Conservation (phyloP, 2,797 vertebrate genomes). For the Aplochiton taeniatus region DNA sequence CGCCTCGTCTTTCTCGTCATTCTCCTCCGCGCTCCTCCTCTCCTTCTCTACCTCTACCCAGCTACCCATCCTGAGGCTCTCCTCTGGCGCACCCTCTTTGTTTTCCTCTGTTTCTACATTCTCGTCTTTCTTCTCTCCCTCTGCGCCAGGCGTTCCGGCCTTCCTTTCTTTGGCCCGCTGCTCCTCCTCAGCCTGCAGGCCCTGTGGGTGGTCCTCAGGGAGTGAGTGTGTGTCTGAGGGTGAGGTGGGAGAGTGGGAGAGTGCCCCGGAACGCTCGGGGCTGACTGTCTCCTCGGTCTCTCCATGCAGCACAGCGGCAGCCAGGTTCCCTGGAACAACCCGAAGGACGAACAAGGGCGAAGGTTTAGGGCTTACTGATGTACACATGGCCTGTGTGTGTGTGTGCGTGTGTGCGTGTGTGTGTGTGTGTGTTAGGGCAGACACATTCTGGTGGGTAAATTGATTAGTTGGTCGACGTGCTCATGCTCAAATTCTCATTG, state of each 20-base stretch:
- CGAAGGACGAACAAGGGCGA: constrained; percentile 6
- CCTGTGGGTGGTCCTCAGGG: neutral
- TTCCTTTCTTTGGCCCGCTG: constrained; percentile 17
- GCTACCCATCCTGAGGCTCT: neutral
- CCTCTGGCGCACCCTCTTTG: neutral
- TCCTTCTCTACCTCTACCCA: neutral
- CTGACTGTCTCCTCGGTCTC: constrained; percentile 45
- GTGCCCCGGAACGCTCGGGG: constrained; percentile 10
- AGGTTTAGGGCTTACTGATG: neutral
- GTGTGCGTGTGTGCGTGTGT: constrained; percentile 11
- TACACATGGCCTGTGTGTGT: neutral
- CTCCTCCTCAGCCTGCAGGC: neutral
- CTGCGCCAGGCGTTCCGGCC: constrained; percentile 4
- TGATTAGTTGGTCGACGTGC: too few relatives aligned
- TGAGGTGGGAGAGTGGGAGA: constrained; percentile 8
- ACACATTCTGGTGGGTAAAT: too few relatives aligned
- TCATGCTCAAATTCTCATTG: too few relatives aligned
- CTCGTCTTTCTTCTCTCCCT: constrained; percentile 11
- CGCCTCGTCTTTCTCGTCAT: constrained; percentile 1
- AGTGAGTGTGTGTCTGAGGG: constrained; percentile 12
- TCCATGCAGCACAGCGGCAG: constrained; percentile 55
- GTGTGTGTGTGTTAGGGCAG: too few relatives aligned
- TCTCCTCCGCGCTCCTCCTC: constrained; percentile 8
- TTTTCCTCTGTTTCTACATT: constrained; percentile 16
- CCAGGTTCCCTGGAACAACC: constrained; percentile 55